phyloP scores from a whole-genome alignment of 2,113 vertebrate species.

The Coreoperca whiteheadi region DNA sequence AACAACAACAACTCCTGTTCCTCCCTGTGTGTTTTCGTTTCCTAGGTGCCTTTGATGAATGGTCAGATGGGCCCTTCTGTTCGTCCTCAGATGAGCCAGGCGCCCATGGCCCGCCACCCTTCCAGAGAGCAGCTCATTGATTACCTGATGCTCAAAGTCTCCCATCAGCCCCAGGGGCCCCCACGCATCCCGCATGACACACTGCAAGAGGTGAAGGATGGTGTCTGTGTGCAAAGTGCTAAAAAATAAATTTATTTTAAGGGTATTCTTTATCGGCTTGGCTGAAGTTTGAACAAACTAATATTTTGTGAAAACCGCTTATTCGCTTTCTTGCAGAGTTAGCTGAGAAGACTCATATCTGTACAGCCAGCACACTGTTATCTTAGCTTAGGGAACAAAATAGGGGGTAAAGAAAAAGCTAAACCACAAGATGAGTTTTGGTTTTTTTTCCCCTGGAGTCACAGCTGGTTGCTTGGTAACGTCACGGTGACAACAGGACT shows the following conservation, averaged over 20 bases:
- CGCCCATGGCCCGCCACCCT: slow-evolving; percentile 91
- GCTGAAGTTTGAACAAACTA: not conserved
- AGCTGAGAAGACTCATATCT: not conserved
- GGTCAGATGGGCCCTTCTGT: slow-evolving; percentile 92
- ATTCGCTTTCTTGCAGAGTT: not conserved
- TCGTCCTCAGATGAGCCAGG: slow-evolving; percentile 87
- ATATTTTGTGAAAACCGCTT: not conserved
- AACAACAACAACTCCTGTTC: not conserved
- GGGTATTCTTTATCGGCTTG: not conserved
- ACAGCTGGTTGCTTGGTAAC: too few species aligned
- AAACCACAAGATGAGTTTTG: not conserved
- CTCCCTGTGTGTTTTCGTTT: not conserved
- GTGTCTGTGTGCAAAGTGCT: not conserved
- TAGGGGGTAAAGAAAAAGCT: not conserved
- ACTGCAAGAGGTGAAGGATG: slow-evolving; percentile 87
- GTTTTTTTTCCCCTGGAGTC: too few species aligned
- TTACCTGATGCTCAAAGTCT: slow-evolving; percentile 97
- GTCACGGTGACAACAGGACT: too few species aligned
- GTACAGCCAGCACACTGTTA: not conserved
- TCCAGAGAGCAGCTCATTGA: slow-evolving; percentile 98
- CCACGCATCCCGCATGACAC: slow-evolving; percentile 86
- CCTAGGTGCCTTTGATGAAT: slow-evolving; percentile 95
- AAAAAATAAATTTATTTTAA: not conserved
- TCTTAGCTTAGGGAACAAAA: not conserved
- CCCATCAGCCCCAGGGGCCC: slow-evolving; percentile 87